Evolutionary conservation across 2,888 invertebrate species (phyloP), one percentile per base, ranked within the genome.

Genomic region (Parnassius glacialis): DNA sequence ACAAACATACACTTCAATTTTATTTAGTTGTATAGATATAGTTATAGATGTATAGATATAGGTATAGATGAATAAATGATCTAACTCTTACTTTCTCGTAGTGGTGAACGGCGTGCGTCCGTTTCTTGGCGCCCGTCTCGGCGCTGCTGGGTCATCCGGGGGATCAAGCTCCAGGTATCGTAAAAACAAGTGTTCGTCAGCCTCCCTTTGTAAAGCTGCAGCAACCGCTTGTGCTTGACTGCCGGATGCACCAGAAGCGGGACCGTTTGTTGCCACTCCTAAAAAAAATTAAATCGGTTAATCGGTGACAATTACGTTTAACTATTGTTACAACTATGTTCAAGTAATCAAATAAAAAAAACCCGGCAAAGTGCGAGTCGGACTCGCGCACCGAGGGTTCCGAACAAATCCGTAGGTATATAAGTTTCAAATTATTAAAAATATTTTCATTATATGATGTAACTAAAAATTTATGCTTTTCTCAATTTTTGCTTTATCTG

Each of bases 41-140:
- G 3, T n/a, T n/a, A n/a, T n/a, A n/a, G n/a, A n/a, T 16, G 16
- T 16, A 16, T 16, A 16, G 16, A 1, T 34, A 51, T n/a, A 10
- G 12, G 9, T 45, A 11, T 10, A 2, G 1, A 12, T 45, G 1
- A 7, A 13, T 48, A 10, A 48, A 9, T 2, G 13, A 48, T 48
- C 9, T 9, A 48, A 13, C 9, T 25, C 87, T 87, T 61, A 92
- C 84, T 93, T 92, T 78, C 95, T 95, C 52, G 96, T 96, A 65
- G 95, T 94, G 13, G 97, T 97, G 77, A 97, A 97, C 0, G 97
- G 97, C 1, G 97, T 97, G 62, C 96, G 92, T 10, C 96, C 96
- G 66, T 93, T 92, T 66, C 93, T 84, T 65, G 91, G 93, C 1
- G 93, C 83, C 69, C 88, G 91, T 64, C 90, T 84, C 57, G 93